Conservation (phyloP, 2,888 invertebrate genomes). For the Holacanthella duospinosa region DNA sequence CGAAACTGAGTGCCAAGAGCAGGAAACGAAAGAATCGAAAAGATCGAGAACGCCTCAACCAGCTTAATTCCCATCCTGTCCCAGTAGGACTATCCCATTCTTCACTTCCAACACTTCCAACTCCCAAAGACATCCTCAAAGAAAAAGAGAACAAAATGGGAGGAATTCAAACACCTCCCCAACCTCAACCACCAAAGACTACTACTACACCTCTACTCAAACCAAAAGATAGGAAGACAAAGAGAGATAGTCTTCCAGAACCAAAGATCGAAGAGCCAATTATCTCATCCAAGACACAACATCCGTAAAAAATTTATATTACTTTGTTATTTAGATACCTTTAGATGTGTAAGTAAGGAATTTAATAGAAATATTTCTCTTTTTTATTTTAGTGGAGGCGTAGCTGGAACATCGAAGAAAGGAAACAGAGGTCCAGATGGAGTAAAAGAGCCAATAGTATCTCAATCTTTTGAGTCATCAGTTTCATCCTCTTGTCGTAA, state of each 20-base stretch:
- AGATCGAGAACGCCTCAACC: slow-evolving; percentile 6
- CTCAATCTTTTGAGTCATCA: neutral
- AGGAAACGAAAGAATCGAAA: slow-evolving; percentile 16
- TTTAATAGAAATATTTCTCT: no score
- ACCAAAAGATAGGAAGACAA: slow-evolving; percentile 10
- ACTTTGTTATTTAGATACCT: no score
- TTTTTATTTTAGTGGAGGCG: neutral
- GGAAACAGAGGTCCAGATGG: neutral
- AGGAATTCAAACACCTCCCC: neutral
- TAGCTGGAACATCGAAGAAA: neutral
- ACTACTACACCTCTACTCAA: slow-evolving; percentile 9
- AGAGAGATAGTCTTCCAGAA: slow-evolving; percentile 16
- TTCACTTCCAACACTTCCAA: slow-evolving; percentile 7
- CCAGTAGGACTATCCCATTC: neutral
- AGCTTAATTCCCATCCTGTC: slow-evolving; percentile 4
- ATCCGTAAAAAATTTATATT: no score
- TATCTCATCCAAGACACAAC: neutral
- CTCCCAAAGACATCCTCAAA: slow-evolving; percentile 18
- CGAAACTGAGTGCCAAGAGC: slow-evolving; percentile 13
- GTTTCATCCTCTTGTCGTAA: neutral
- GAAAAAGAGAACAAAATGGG: slow-evolving; percentile 20
- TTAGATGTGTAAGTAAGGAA: no score
- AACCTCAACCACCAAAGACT: neutral
- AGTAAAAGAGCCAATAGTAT: neutral
- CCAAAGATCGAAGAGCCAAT: neutral